Base-by-base conservation (phyloP, 2,797 vertebrate genomes). In the Coendou prehensilis region DNA sequence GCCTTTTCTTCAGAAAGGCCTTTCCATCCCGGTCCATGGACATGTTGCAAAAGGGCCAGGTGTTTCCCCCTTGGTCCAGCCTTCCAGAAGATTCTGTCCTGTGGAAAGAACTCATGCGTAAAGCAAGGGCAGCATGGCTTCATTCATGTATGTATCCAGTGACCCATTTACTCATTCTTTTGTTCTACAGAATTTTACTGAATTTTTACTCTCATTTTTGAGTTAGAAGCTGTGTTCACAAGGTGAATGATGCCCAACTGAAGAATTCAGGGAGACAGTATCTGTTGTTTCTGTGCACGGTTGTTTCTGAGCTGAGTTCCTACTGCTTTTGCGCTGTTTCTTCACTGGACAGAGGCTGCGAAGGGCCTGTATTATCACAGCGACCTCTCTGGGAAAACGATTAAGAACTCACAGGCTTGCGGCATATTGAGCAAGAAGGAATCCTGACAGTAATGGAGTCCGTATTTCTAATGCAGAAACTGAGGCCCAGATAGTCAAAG, bases 1-100 rank as follows among this genome's bases (percentile, higher is more conserved):
- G 54, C 33, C 33, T 0, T 59, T 93, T 92, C 78, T 73, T 61
- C 3, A 64, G 61, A 33, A 9, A 41, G 37, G 37, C 37, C 37
- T 41, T 87, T 33, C 37, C 33, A 2, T 22, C 41, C 0, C 28
- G 28, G 20, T 54, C 67, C 14, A 15, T 14, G 30, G 50, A 33
- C 73, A 41, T 63, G 37, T 50, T 82, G 47, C 37, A 23, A 83
- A 94, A 86, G 63, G 79, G 17, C 56, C 45, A 28, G 37, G 7
- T 78, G 8, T 64, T 89, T 41, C 28, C 47, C 47, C 33, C 89
- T 45, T 61, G 76, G 41, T 50, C 2, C 67, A 23, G 33, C 79
- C 75, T 86, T 94, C 73, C 9, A 88, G 73, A 96, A 92, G 71
- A 1, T 78, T 93, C 75, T 45, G 73, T 80, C 28, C 78, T 67